These are phyloP conservation scores for Lucinisca nassula DNA, from an alignment of 2,888 invertebrate species.

Conservation along the genomic window DNA sequence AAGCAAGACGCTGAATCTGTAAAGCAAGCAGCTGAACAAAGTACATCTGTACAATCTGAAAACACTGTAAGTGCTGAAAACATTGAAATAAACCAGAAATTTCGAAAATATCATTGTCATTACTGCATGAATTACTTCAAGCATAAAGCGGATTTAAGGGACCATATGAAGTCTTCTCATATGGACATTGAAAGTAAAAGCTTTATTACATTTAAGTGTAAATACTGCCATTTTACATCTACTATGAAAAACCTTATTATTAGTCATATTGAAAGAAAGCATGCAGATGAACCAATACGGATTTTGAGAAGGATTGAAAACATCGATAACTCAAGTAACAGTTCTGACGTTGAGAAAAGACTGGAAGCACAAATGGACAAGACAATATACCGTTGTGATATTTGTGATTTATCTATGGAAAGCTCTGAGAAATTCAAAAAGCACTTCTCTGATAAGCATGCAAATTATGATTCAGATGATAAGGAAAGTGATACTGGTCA, in stretches of 20 bases:
- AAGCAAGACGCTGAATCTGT: background rate
- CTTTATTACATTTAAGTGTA: constrained; percentile 70
- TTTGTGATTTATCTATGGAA: background rate
- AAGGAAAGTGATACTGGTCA: background rate
- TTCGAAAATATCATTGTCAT: constrained; percentile 70
- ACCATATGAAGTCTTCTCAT: constrained; percentile 61
- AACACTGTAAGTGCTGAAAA: background rate
- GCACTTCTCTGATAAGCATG: background rate
- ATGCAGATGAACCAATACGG: constrained; percentile 58
- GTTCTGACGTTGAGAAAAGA: background rate
- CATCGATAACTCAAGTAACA: constrained; percentile 14
- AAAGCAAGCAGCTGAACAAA: background rate
- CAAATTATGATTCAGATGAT: constrained; percentile 4
- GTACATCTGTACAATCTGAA: background rate
- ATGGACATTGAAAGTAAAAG: constrained; percentile 55
- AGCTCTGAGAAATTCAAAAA: constrained; percentile 1
- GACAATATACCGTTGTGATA: background rate
- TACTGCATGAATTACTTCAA: constrained; percentile 66
- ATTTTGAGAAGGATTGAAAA: constrained; percentile 69
- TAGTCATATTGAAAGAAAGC: constrained; percentile 66
- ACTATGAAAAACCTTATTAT: constrained; percentile 71
- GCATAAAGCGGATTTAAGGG: constrained; percentile 60
- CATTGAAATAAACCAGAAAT: background rate
- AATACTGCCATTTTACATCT: constrained; percentile 70
- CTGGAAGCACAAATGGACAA: background rate